Base-by-base conservation (phyloP, 2,113 vertebrate species). In the Gila orcuttii region DNA sequence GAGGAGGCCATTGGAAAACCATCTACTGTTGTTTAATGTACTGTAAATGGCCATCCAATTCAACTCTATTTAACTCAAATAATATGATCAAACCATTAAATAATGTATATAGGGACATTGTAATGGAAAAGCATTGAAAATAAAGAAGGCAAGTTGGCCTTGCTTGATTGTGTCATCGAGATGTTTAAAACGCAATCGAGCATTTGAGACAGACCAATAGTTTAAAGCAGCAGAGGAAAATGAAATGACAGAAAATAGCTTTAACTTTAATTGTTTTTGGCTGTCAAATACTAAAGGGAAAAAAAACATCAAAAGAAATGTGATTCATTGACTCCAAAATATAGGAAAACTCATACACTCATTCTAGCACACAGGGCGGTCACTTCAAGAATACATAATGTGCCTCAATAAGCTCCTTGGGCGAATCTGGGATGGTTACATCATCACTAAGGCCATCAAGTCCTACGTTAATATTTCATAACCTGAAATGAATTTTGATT, bases 381-480 rank as follows among this genome's bases (percentile, higher is more conserved):
- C 52, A 57, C 21, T 57, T 77, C 7, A 79, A 59, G 17, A 59
- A 59, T 36, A 21, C 28, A 79, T n/a, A 36, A 79, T 60, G 55
- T 76, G n/a, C 13, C 55, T 75, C 59, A 64, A 47, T 31, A 62
- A 17, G 39, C 73, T 60, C 59, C 68, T 31, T 66, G 25, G 33
- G 36, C 47, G 6, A 66, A 75, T 50, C 78, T 76, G 11, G 28
- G 71, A 19, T 74, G 15, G 52, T 85, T 87, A 85, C 86, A 74
- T 87, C 83, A 85, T 55, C 75, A 69, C 36, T 62, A 75, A 80
- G 74, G 77, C 78, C 87, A 85, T 85, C 80, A 84, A 81, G 69
- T 87, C 73, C 82, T 50, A 42, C 25, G 39, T 89, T 82, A 87
- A 89, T 89, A 89, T 85, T 89, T 89, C 74, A 89, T 83, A 78